Base-by-base conservation (phyloP, 2,113 vertebrate genomes). In the Progne subis region DNA sequence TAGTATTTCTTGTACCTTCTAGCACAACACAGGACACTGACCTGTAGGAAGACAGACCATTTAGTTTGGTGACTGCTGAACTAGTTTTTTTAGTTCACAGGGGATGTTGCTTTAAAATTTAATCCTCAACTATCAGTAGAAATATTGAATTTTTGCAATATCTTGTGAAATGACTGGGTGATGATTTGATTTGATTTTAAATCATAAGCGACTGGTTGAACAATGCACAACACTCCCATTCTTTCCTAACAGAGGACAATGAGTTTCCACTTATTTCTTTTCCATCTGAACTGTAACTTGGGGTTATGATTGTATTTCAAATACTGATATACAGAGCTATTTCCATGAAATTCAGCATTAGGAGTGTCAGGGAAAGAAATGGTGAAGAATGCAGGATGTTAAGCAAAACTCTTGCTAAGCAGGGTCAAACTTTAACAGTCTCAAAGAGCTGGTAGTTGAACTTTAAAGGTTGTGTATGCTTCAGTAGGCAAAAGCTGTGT, bases 401-500 rank as follows among this genome's bases (percentile, higher is more conserved):
- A 94, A 79, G 32, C 28, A 59, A 88, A 80, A 71, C 25, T 74
- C 31, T 90, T 85, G 79, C 56, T 95, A 88, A 95, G 76, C 53
- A 59, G 43, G 31, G 24, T 70, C 34, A 10, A 47, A 91, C 50
- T 82, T 92, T 69, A 70, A 71, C 83, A 85, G 39, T 86, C 63
- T 96, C 37, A 31, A 75, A 71, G 78, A 93, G 12, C 55, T 82
- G 29, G 34, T 69, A 69, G 70, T 32, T 90, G 78, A 95, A 91
- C 75, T 96, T 95, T 83, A 81, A 95, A 93, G 59, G 39, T 34
- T 94, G 34, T 55, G 8, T 74, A 80, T 0, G 0, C 68, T 92
- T 90, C 79, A 93, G 84, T n/a, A 94, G 75, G 43, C 75, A 86
- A 78, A 96, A 85, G 39, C 53, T 85, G n/a, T 90, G 74, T 75